Percentiles rank a stretch among this genome's conserved stretches.
phyloP scores from a whole-genome alignment of 2,888 invertebrate genomes.

The Luperina nickerlii region DNA sequence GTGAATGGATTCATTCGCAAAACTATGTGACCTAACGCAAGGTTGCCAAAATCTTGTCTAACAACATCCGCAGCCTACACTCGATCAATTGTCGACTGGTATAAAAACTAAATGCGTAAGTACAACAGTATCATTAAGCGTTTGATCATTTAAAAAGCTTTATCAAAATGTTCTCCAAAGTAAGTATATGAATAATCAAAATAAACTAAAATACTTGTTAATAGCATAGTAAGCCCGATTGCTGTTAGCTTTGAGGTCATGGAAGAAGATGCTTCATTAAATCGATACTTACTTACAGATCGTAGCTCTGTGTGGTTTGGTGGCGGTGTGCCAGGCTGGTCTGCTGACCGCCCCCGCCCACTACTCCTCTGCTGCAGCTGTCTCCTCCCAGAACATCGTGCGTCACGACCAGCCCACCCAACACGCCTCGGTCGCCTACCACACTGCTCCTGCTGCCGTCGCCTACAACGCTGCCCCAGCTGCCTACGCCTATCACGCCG shows the following conservation, averaged over 20 bases:
- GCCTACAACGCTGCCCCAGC: slow-evolving; percentile 65
- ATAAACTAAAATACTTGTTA: background rate
- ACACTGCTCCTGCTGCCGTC: too few relatives aligned
- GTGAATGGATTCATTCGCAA: slow-evolving; percentile 42
- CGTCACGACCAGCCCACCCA: slow-evolving; percentile 73
- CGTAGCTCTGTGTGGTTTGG: slow-evolving; percentile 69
- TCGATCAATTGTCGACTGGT: slow-evolving; percentile 37
- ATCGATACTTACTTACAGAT: slow-evolving; percentile 54
- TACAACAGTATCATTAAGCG: slow-evolving; percentile 47
- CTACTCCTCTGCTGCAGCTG: slow-evolving; percentile 74
- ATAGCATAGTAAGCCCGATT: too few relatives aligned
- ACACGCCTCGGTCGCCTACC: slow-evolving; percentile 68
- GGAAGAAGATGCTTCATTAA: background rate
- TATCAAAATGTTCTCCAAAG: slow-evolving; percentile 61
- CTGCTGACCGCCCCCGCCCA: slow-evolving; percentile 69
- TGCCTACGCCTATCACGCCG: slow-evolving; percentile 45
- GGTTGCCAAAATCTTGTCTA: slow-evolving; percentile 49
- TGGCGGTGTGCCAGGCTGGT: slow-evolving; percentile 72
- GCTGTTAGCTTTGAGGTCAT: too few relatives aligned
- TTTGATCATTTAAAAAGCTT: slow-evolving; percentile 29
- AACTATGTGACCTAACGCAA: slow-evolving; percentile 51
- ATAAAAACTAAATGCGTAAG: slow-evolving; percentile 45
- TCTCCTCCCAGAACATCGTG: slow-evolving; percentile 74
- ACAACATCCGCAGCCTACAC: slow-evolving; percentile 45
- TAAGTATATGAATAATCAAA: slow-evolving; percentile 34